phyloP scores from a whole-genome alignment of 2,888 invertebrate species.

The Drosophila merina region DNA sequence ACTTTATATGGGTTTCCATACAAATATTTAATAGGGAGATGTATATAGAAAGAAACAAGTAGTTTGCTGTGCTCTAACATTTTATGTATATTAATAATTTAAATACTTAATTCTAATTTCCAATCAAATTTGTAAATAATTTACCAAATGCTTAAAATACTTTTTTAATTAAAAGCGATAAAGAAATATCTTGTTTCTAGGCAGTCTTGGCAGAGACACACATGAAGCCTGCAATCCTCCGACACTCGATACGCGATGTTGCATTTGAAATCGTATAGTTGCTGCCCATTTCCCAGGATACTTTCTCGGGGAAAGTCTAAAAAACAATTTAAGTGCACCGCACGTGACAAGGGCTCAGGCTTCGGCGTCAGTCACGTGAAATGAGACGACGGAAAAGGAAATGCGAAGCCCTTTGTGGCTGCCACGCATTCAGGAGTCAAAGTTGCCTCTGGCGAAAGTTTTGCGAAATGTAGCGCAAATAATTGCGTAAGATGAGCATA shows the following conservation, averaged over 20 bases:
- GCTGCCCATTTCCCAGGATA: not conserved
- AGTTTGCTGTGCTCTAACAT: no score
- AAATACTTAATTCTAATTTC: no score
- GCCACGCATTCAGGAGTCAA: conserved; percentile 52
- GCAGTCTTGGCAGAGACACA: not conserved
- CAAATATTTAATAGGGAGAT: no score
- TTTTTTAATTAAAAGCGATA: not conserved
- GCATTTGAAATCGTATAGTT: not conserved
- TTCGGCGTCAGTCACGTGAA: conserved; percentile 57
- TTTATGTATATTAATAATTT: no score
- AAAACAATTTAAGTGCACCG: conserved; percentile 35
- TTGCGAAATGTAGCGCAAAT: conserved; percentile 51
- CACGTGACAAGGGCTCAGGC: conserved; percentile 59
- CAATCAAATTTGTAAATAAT: no score
- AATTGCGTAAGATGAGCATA: conserved; percentile 63
- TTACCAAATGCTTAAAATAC: no score
- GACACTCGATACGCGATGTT: not conserved
- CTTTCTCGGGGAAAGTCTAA: not conserved
- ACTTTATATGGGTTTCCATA: not conserved
- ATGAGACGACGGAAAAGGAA: conserved; percentile 27
- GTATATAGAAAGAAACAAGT: no score
- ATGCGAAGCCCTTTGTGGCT: conserved; percentile 41
- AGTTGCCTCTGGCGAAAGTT: conserved; percentile 59
- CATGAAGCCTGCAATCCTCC: not conserved
- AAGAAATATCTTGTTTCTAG: not conserved